These are phyloP conservation scores for Sycophila texana DNA, from an alignment of 2,888 invertebrate genomes.

Conservation along the genomic window DNA sequence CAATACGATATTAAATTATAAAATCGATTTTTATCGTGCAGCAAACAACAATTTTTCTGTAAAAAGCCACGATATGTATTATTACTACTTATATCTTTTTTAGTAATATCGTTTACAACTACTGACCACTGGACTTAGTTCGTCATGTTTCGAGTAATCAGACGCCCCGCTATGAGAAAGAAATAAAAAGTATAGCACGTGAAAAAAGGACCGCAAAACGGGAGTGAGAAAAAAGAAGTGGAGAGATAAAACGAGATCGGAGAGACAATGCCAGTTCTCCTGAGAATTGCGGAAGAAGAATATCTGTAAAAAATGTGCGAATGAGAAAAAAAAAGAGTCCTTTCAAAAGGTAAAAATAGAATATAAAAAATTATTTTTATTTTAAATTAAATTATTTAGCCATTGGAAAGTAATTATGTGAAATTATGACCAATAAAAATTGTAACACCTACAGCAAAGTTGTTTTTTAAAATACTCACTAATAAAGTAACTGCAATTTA, in stretches of 20 bases:
- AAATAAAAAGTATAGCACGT: conserved; percentile 19
- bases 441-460: too few relatives aligned
- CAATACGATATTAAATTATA: too few relatives aligned
- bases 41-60: neutral
- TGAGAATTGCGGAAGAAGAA: conserved; percentile 36
- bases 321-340: too few relatives aligned
- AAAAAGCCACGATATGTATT: neutral
- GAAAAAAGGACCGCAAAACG: conserved; percentile 16
- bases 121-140: conserved; percentile 12
- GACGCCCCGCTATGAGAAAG: neutral
- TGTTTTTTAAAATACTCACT: too few relatives aligned
- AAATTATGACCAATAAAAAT: too few relatives aligned
- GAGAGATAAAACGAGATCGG: neutral
- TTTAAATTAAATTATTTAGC: too few relatives aligned
- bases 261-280: conserved; percentile 40
- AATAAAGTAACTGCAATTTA: too few relatives aligned
- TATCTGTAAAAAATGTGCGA: conserved; percentile 28
- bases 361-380: too few relatives aligned
- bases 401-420: too few relatives aligned
- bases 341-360: neutral
- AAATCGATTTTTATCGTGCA: neutral
- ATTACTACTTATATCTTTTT: conserved; percentile 3
- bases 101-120: neutral
- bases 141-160: conserved; percentile 22
- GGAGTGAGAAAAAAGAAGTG: conserved; percentile 3